These are phyloP conservation scores for Agapornis roseicollis DNA, from an alignment of 2,113 vertebrate genomes.

Conservation along the genomic window DNA sequence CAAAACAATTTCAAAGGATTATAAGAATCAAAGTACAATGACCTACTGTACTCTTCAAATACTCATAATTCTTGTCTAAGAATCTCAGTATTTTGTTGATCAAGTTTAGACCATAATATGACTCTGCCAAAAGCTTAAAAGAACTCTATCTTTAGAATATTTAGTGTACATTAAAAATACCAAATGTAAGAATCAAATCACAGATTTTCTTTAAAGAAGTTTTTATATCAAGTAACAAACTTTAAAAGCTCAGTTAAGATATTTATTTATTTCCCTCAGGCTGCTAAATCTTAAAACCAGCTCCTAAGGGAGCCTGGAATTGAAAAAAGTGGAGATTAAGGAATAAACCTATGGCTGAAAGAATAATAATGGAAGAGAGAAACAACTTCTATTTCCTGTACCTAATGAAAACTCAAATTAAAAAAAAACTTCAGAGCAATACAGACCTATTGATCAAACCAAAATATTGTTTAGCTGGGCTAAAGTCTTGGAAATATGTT, in stretches of 20 bases:
- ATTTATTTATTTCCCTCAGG: not conserved
- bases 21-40: not conserved
- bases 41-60: not conserved
- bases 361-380: not conserved
- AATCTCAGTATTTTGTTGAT: not conserved
- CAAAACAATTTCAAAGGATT: not conserved
- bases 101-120: not conserved
- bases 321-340: not conserved
- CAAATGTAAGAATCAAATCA: slow-evolving; percentile 3
- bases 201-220: not conserved
- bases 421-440: not conserved
- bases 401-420: not conserved
- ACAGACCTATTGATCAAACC: not conserved
- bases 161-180: not conserved
- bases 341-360: not conserved
- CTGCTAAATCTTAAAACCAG: not conserved
- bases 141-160: not conserved
- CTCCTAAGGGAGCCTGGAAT: not conserved
- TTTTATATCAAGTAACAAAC: not conserved
- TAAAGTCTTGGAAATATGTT: not conserved
- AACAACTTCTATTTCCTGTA: not conserved
- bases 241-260: not conserved
- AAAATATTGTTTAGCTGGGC: not conserved
- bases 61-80: not conserved
- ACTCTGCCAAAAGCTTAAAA: not conserved